phyloP scores from a whole-genome alignment of 2,113 vertebrate genomes.

The Sarotherodon lohbergeri region DNA sequence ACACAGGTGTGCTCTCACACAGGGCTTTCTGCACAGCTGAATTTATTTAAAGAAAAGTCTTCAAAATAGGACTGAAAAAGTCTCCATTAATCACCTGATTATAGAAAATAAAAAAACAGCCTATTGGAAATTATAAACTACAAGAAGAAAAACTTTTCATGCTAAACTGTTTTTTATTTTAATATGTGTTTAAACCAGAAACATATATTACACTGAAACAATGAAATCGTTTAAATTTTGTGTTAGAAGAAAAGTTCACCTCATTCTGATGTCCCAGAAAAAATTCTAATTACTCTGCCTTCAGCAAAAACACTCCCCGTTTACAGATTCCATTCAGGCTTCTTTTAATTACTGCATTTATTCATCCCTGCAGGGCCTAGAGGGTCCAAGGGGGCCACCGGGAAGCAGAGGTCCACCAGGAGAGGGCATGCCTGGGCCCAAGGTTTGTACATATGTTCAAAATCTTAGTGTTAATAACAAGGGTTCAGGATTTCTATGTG shows the following conservation, averaged over 20 bases:
- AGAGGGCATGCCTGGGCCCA: slow-evolving; percentile 80
- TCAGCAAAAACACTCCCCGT: background rate
- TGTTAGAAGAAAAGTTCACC: background rate
- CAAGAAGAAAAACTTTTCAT: background rate
- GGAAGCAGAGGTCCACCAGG: slow-evolving; percentile 76
- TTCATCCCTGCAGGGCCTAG: slow-evolving; percentile 69
- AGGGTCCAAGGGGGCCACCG: slow-evolving; percentile 78
- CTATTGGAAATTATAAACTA: background rate
- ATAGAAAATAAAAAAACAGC: background rate
- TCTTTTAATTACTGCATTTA: background rate
- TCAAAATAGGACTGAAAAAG: background rate
- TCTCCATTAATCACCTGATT: background rate
- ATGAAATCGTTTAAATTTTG: background rate
- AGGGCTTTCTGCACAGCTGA: background rate
- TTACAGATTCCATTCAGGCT: background rate
- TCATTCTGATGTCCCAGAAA: background rate
- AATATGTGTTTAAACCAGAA: background rate
- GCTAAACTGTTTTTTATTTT: background rate
- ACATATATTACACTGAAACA: background rate
- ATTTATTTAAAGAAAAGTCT: background rate
- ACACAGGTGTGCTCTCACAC: background rate
- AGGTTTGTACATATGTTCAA: slow-evolving; percentile 63
- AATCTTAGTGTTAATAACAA: background rate
- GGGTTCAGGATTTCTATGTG: background rate
- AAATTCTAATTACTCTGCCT: background rate